A percentile compares a stretch with the other conserved stretches of the same genome.
Evolutionary conservation across 2,113 vertebrate genomes (phyloP).

Genomic region (Etheostoma cragini): DNA sequence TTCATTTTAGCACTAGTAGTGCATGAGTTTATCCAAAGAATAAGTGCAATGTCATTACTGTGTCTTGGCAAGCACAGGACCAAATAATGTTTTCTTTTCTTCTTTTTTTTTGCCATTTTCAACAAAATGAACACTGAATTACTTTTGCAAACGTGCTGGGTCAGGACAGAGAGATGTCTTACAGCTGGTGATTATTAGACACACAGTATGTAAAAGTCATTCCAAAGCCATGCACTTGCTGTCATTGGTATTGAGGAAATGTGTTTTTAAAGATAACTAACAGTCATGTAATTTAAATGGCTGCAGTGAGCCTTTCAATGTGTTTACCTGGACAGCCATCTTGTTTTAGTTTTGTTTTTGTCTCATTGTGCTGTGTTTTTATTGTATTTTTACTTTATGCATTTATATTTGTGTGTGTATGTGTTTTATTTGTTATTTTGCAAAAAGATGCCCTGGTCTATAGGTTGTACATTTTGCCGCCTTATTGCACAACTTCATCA

Average conservation of each 20-base stretch:
- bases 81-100: not conserved
- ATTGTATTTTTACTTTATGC: no score
- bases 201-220: not conserved
- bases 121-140: not conserved
- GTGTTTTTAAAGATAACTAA: not conserved
- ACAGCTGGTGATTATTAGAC: not conserved
- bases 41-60: not conserved
- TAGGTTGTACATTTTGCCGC: not conserved
- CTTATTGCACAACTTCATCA: not conserved
- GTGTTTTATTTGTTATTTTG: not conserved
- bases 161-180: not conserved
- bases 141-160: not conserved
- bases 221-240: not conserved
- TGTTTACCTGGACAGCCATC: conserved; percentile 28
- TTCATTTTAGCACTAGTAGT: not conserved
- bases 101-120: not conserved
- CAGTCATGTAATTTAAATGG: not conserved
- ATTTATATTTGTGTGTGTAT: no score
- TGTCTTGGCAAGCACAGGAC: not conserved
- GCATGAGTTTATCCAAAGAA: not conserved
- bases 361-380: no score
- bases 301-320: not conserved
- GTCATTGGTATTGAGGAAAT: not conserved
- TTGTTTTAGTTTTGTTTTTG: not conserved
- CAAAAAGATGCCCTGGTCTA: not conserved